phyloP scores from a whole-genome alignment of 1,140 invertebrate genomes.

The Archivesica marissinica region DNA sequence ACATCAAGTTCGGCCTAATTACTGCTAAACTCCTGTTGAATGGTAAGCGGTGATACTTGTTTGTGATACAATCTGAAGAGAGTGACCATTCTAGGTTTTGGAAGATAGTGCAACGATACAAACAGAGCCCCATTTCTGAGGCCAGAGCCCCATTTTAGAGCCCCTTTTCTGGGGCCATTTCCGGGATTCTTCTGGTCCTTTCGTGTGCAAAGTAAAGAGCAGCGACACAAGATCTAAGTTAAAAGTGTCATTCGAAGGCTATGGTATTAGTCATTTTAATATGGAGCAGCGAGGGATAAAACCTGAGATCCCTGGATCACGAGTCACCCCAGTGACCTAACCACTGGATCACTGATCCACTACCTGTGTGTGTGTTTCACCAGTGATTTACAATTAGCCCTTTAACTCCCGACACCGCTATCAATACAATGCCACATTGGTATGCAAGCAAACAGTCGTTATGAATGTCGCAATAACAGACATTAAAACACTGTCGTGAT shows the following conservation, averaged over 20 bases:
- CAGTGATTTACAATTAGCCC: not conserved
- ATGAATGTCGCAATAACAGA: no score
- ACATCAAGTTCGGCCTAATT: slow-evolving; percentile 15
- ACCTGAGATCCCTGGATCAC: not conserved
- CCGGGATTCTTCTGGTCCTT: not conserved
- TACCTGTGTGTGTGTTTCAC: not conserved
- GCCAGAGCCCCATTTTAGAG: not conserved
- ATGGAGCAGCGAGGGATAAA: not conserved
- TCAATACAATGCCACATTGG: not conserved
- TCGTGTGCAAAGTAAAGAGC: not conserved
- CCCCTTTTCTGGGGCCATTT: not conserved
- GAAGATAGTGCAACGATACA: no score
- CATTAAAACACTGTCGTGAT: no score
- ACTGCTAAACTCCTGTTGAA: not conserved
- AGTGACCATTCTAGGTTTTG: no score
- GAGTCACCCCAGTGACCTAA: not conserved
- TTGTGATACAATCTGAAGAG: no score
- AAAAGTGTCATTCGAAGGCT: not conserved
- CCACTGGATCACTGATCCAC: no score
- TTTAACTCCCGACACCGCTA: not conserved
- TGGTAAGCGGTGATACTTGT: not conserved
- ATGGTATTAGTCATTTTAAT: no score
- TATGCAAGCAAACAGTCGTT: no score
- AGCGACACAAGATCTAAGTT: not conserved
- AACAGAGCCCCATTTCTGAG: no score